These are phyloP conservation scores for Campopleginae sp. DNA, from an alignment of 2,888 invertebrate species.

Conservation along the genomic window DNA sequence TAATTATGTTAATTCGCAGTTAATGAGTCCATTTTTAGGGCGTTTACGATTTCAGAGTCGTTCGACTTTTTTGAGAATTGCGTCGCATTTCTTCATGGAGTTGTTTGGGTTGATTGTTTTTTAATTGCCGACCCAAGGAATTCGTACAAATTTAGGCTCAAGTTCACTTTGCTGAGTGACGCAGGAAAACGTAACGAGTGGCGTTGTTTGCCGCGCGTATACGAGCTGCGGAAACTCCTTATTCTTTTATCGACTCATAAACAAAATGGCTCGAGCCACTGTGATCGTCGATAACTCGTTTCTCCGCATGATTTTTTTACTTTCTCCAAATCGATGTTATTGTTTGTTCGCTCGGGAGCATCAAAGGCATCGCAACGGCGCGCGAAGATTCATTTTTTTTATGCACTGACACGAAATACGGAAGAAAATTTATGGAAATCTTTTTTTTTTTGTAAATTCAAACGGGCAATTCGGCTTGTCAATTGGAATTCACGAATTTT, in stretches of 20 bases:
- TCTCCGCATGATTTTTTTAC: neutral
- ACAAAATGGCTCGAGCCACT: conserved; percentile 13
- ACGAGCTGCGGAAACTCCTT: conserved; percentile 18
- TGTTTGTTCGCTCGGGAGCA: neutral
- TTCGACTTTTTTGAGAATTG: neutral
- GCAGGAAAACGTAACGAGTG: neutral
- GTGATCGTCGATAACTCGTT: neutral
- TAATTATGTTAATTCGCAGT: neutral
- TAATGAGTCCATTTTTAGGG: neutral
- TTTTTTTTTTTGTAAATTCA: neutral
- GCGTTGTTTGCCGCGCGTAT: neutral
- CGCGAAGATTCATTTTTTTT: no score
- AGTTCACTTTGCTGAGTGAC: conserved; percentile 15
- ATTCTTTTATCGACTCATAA: conserved; percentile 7
- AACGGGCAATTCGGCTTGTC: neutral
- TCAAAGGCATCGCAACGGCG: neutral
- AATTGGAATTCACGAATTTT: no score
- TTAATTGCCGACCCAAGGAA: neutral
- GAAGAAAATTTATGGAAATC: no score
- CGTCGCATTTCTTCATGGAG: neutral
- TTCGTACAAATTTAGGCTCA: neutral
- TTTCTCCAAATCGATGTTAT: neutral
- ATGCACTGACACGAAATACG: no score
- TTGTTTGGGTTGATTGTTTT: neutral
- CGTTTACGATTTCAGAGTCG: neutral